Evolutionary conservation across 2,113 vertebrate genomes (phyloP).

Genomic region (Promerops cafer): DNA sequence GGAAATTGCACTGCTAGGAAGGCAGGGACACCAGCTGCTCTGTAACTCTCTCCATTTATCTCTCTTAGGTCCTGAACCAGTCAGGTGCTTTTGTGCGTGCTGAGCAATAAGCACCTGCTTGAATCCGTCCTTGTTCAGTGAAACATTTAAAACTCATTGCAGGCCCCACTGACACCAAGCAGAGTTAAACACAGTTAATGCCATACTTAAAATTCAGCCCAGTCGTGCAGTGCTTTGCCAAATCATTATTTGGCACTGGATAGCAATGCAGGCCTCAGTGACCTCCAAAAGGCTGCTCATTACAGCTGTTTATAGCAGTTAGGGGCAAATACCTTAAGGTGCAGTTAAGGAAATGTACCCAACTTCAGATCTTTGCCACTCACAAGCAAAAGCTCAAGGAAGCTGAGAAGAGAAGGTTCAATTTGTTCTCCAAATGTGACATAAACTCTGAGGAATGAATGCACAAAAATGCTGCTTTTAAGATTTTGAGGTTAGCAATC

Average conservation of each 20-base stretch:
- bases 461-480: neutral
- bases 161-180: neutral
- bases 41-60: neutral
- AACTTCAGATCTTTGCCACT: neutral
- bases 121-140: slow-evolving; percentile 3
- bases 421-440: neutral
- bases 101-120: neutral
- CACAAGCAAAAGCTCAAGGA: neutral
- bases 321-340: neutral
- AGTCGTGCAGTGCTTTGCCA: neutral
- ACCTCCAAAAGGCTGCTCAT: neutral
- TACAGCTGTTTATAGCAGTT: neutral
- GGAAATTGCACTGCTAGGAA: neutral
- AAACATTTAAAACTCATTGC: slow-evolving; percentile 7
- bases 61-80: neutral
- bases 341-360: neutral
- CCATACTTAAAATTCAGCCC: neutral
- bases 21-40: slow-evolving; percentile 22
- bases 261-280: neutral
- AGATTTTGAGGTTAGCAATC: neutral
- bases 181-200: neutral
- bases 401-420: neutral
- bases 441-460: neutral
- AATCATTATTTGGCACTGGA: neutral
- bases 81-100: neutral